phyloP scores from a whole-genome alignment of 2,113 vertebrate species.

The Zapus hudsonius region DNA sequence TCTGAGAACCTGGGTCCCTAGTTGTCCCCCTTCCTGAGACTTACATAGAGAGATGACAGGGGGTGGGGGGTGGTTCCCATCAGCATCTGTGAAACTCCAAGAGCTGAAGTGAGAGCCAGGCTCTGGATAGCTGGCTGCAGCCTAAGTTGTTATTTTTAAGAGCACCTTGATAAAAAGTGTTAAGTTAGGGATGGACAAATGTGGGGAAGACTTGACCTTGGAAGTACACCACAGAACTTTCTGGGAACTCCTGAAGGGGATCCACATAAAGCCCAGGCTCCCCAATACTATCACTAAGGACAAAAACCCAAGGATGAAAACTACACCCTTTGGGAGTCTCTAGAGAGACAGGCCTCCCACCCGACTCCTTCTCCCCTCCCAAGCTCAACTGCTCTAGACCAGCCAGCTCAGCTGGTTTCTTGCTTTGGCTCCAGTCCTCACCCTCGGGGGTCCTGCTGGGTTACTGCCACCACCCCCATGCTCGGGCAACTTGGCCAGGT shows the following conservation, averaged over 20 bases:
- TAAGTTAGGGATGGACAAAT: not conserved
- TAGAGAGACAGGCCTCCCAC: not conserved
- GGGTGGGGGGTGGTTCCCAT: no score
- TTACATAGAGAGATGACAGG: fast-evolving
- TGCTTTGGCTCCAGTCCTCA: fast-evolving
- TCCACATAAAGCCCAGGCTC: fast-evolving
- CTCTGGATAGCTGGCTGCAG: fast-evolving
- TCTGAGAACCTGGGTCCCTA: not conserved
- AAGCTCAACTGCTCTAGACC: not conserved
- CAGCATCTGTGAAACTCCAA: fast-evolving
- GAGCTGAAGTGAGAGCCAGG: not conserved
- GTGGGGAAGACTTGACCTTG: not conserved
- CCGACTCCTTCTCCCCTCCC: fast-evolving
- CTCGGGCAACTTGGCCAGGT: not conserved
- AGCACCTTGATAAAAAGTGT: not conserved
- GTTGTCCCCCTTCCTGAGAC: not conserved
- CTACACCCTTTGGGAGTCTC: not conserved
- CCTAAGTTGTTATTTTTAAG: not conserved
- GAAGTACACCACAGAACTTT: not conserved
- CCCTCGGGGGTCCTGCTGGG: not conserved
- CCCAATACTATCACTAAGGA: not conserved
- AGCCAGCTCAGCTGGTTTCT: not conserved
- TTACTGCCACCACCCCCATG: not conserved
- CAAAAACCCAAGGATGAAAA: not conserved
- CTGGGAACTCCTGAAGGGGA: not conserved